Evolutionary conservation across 2,888 invertebrate genomes (phyloP).

Genomic region (Anthrax anthrax): DNA sequence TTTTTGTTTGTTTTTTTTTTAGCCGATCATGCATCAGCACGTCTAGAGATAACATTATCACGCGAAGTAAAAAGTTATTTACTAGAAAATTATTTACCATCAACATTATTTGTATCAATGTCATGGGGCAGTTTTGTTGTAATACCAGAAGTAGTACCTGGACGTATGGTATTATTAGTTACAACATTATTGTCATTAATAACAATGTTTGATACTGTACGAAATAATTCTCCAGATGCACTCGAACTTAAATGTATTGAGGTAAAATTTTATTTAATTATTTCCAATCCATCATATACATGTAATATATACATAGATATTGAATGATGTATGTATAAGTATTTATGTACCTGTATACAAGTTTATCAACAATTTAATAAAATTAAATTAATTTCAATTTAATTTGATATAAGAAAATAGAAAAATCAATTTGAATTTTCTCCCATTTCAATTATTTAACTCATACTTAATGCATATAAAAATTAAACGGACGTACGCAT

Average conservation of each 20-base stretch:
- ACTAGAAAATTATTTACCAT: slow-evolving; percentile 48
- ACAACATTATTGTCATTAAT: slow-evolving; percentile 47
- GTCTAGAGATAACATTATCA: slow-evolving; percentile 44
- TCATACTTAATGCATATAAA: too few relatives aligned
- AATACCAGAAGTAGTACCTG: slow-evolving; percentile 49
- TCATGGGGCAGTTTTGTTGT: slow-evolving; percentile 54
- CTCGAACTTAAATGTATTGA: slow-evolving; percentile 49
- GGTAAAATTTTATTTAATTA: slow-evolving; percentile 13
- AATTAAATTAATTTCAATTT: too few relatives aligned
- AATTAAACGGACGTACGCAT: too few relatives aligned
- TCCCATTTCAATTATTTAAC: too few relatives aligned
- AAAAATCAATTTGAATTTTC: too few relatives aligned
- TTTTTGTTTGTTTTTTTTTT: too few relatives aligned
- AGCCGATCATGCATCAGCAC: slow-evolving; percentile 47
- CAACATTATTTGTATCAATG: slow-evolving; percentile 48
- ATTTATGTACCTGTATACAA: too few relatives aligned
- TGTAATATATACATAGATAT: not conserved
- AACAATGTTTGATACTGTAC: slow-evolving; percentile 52
- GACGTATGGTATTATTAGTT: slow-evolving; percentile 45
- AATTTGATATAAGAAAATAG: too few relatives aligned
- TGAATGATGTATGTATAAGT: too few relatives aligned
- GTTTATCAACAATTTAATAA: too few relatives aligned
- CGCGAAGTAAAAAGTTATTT: slow-evolving; percentile 47
- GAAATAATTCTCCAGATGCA: slow-evolving; percentile 49
- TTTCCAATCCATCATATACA: not conserved